A percentile compares a stretch with the other conserved stretches of the same genome.
Conservation (phyloP, 2,113 vertebrate species). For the Atlantisia rogersi region DNA sequence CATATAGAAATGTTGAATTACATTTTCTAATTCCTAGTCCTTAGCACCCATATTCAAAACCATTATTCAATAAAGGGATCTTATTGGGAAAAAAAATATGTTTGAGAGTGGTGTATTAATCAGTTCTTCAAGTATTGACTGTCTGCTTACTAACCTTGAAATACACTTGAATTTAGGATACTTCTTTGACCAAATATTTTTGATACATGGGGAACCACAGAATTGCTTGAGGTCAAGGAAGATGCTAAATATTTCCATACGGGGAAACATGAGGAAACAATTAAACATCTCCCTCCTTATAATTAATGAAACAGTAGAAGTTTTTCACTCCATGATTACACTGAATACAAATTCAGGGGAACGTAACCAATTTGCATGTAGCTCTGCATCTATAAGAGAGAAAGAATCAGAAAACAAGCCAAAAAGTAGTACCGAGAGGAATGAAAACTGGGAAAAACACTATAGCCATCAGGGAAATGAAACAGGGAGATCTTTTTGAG, state of each 20-base stretch:
- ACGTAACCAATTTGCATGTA: not conserved
- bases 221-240: not conserved
- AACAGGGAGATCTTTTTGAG: slow-evolving; percentile 6
- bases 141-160: not conserved
- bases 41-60: not conserved
- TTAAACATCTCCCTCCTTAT: not conserved
- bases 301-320: not conserved
- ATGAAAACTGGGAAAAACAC: not conserved
- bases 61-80: not conserved
- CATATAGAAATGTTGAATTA: slow-evolving; percentile 29
- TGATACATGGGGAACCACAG: not conserved
- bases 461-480: not conserved
- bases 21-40: not conserved
- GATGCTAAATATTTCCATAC: not conserved
- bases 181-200: not conserved
- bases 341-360: not conserved
- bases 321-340: not conserved
- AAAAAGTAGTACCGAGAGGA: not conserved
- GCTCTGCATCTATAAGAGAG: not conserved
- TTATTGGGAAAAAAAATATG: not conserved
- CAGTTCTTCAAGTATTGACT: not conserved
- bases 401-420: not conserved
- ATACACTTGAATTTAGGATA: not conserved
- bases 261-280: not conserved
- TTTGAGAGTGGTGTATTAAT: not conserved